Base-by-base conservation (phyloP, 2,888 invertebrate species). In the Lasioglossum oenotherae region DNA sequence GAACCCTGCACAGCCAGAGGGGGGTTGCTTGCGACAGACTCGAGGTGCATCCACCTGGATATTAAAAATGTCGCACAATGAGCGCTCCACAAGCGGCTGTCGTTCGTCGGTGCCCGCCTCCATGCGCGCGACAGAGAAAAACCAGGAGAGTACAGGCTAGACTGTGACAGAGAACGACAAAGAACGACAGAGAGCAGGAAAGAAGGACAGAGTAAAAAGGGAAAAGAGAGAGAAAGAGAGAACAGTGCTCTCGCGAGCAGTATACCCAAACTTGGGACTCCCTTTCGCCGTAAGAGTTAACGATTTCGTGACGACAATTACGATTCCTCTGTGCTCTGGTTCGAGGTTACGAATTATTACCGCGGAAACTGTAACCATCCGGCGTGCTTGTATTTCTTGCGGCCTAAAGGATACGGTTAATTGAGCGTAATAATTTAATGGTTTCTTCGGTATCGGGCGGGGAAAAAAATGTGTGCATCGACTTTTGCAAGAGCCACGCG, bases 21-120 rank as follows among this genome's bases (percentile, higher is more conserved):
- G 74, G 78, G 76, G 69, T 69, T 78, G 81, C 60, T 44, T 78
- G 81, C 84, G 85, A 87, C 88, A 89, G 88, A 90, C 92, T 92
- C 91, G 91, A 91, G 93, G 92, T 90, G 92, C 92, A 93, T 91
- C 93, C 93, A 93, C 91, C 92, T 93, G 93, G 93, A 94, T 93
- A 93, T 92, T 89, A 90, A 91, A 90, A 90, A 90, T 92, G 91
- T 92, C 92, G 92, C 91, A 92, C 93, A 92, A 93, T 92, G 92
- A 93, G 92, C 88, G 87, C 88, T 90, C 88, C 82, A 76, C 82
- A 90, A 90, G 91, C 88, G 86, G 88, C 90, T 88, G 83, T 84
- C 88, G 90, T 88, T 87, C 82, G 80, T 80, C 73, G 88, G 86
- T 89, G 69, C 67, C 16, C 69, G 69, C 69, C 85, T 74, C 35